Conservation (phyloP, 1,140 invertebrate species). For the Caenorhabditis remanei region DNA sequence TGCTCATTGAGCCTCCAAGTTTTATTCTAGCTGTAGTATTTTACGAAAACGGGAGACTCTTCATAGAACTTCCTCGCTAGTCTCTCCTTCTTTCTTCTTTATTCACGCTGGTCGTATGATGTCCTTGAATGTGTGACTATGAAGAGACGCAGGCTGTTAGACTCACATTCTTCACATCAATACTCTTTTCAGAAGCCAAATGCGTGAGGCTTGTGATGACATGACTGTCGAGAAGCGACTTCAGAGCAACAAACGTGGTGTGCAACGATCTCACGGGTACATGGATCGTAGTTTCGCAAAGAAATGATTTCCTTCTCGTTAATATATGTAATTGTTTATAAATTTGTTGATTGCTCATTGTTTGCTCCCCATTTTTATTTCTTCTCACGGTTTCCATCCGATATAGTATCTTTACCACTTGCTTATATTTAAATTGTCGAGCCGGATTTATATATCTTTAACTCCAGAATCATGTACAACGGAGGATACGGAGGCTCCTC, state of each 20-base stretch:
- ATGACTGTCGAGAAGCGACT: slow-evolving; percentile 59
- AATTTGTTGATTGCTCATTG: not conserved
- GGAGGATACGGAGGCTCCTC: not conserved
- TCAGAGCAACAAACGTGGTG: slow-evolving; percentile 42
- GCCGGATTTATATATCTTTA: not conserved
- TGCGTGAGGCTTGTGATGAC: slow-evolving; percentile 43
- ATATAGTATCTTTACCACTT: not conserved
- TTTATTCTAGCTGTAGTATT: too few species aligned
- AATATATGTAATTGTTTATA: slow-evolving; percentile 16
- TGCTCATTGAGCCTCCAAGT: too few species aligned
- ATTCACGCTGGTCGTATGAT: not conserved
- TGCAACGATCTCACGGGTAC: slow-evolving; percentile 59
- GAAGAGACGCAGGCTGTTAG: not conserved
- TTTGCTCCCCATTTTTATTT: not conserved
- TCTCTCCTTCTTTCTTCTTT: not conserved
- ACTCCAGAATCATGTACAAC: not conserved
- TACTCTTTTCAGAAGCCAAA: slow-evolving; percentile 39
- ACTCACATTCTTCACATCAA: not conserved
- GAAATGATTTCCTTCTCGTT: not conserved
- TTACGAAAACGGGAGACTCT: too few species aligned
- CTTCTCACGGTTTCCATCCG: not conserved
- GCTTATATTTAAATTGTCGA: not conserved
- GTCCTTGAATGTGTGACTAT: not conserved
- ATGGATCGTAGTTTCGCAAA: slow-evolving; percentile 58
- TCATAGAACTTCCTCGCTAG: not conserved